Evolutionary conservation across 2,797 vertebrate genomes (phyloP), one percentile per base, ranked within the genome.

Genomic region (Podarcis lilfordi): DNA sequence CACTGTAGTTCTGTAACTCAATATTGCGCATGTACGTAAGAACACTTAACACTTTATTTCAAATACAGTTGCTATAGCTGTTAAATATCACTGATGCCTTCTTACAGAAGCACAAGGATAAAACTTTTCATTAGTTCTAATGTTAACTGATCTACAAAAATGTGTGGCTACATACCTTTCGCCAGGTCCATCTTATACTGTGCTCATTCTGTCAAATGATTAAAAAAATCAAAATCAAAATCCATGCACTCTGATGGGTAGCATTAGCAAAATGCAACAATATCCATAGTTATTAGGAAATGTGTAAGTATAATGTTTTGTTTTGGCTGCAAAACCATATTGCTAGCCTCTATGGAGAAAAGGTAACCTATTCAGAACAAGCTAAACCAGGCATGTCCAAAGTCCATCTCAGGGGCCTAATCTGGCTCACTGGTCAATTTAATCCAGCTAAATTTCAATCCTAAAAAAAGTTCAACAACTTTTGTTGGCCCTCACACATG

Each of bases 281-380:
- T 43, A 85, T 66, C 32, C 29, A 23, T 69, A 9, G 8, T 19
- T 81, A 10, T 71, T 71, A 71, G 45, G 2, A 79, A 81, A 82
- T 45, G 21, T 76, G 59, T 29, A 13, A 76, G 15, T 9, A 45
- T 5, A 77, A 68, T 37, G 72, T 66, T 66, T 13, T 35, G 8
- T 3, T 35, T 40, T 50, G 13, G 23, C 50, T 55, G 64, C 45
- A 37, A 88, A 93, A 85, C 35, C 50, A 69, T 87, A 55, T 15
- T 87, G 32, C 69, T 17, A 2, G 88, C 77, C 64, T 88, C 71
- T 82, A 82, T 81, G 45, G 71, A 82, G 69, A 23, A 72, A 74
- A 87, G 71, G 23, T 27, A 40, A 75, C 71, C 80, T 64, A 68
- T 11, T 87, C 50, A 10, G 85, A 83, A 61, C 32, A 87, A 40